phyloP scores from a whole-genome alignment of 2,113 vertebrate species.

The Mustela lutreola region DNA sequence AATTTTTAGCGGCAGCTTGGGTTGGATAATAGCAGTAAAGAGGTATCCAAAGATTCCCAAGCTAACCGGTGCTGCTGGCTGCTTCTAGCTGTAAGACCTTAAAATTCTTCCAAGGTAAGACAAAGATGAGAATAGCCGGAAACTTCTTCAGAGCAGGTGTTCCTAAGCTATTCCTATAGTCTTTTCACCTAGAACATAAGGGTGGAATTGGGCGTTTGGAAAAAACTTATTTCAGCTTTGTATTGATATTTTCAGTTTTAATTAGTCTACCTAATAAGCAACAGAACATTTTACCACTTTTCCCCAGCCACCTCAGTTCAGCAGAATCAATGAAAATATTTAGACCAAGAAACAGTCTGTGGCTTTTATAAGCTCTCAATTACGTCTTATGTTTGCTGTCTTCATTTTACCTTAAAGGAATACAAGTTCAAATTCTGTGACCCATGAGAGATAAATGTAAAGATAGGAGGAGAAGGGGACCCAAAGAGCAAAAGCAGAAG shows the following conservation, averaged over 20 bases:
- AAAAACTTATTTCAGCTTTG: conserved; percentile 7
- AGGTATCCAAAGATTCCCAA: conserved; percentile 27
- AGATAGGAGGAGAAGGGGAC: background rate
- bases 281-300: conserved; percentile 55
- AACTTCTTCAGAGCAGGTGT: background rate
- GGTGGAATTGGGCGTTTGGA: background rate
- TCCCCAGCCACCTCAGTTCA: conserved; percentile 40
- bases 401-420: conserved; percentile 13
- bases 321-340: conserved; percentile 60
- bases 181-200: background rate
- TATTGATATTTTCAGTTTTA: conserved; percentile 57
- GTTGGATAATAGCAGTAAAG: background rate
- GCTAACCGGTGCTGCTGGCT: background rate
- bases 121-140: conserved; percentile 27
- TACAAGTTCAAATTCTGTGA: conserved; percentile 6
- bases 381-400: background rate
- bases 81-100: background rate
- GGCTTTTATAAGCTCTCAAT: conserved; percentile 49
- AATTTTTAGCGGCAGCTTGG: conserved; percentile 4
- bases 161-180: conserved; percentile 2
- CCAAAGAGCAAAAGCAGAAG: conserved; percentile 26
- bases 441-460: background rate
- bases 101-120: conserved; percentile 10
- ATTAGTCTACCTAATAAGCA: conserved; percentile 66
- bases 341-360: background rate